Base-by-base conservation (phyloP, 2,797 vertebrate species). In the Sebastes jordani region DNA sequence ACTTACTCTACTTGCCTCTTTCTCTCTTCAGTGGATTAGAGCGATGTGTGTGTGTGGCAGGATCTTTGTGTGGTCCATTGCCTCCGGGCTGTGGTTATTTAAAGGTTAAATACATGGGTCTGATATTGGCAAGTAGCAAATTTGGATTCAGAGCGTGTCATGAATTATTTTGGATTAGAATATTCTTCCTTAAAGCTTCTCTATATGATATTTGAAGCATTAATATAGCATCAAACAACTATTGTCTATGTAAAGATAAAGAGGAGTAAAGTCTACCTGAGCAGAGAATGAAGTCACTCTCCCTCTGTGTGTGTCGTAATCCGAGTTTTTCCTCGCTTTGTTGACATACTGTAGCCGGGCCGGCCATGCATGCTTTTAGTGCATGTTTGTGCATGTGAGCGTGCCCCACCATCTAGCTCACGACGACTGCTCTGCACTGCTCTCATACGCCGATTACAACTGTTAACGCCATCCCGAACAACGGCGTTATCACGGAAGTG, bases 31-130 rank as follows among this genome's bases (percentile, higher is more conserved):
- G 22, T 55, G 58, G 61, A 64, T 65, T 66, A 36, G 16, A 18
- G 42, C 0, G 7, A 20, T 8, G 16, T 49, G 42, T 49, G 42
- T 63, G 64, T 30, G 62, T 76, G 80, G 34, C 29, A 2, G 9
- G 3, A 29, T 55, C 59, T 76, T 67, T 82, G 77, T 81, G 75
- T 76, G 74, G 79, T 84, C 77, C 4, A 2, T 25, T 59, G 46
- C 64, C 1, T 78, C 61, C 11, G 20, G 64, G 49, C 52, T 60
- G 36, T 8, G 58, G 32, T 49, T 56, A 42, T 66, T 71, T 63
- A 32, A 76, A 70, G 25, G 34, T 49, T 46, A 27, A 64, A 69
- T 8, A 18, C 42, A 38, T 6, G 9, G 20, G 22, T 29, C 67
- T 42, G 56, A 55, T 80, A 29, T 68, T 76, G 16, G 20, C 49